Evolutionary conservation across 2,113 vertebrate genomes (phyloP), one percentile per base, ranked within the genome.

Genomic region (Pardalotus punctatus): DNA sequence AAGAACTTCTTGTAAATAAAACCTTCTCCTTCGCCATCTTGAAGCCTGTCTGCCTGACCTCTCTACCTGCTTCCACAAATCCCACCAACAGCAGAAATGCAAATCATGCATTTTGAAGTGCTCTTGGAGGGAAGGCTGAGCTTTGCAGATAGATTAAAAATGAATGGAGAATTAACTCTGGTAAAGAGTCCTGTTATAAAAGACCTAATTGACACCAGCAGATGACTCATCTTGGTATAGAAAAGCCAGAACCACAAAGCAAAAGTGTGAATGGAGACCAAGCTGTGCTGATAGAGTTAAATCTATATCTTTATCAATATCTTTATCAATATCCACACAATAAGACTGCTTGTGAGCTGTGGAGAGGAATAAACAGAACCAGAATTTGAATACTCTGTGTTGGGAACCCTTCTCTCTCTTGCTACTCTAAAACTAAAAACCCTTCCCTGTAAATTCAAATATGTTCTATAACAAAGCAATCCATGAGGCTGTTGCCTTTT

Each of bases 341-440:
- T 3, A 14, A 47, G 2, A 21, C 6, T n/a, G 14, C 9, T 29
- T 5, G 14, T 33, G 56, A 56, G 24, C 27, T 45, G 36, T 20
- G 42, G 16, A 73, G 25, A 57, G 19, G 14, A 86, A 47, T 6
- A 24, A 36, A 27, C 29, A 43, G 36, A 42, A 54, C 14, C n/a
- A n/a, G 20, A 85, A 51, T 4, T 7, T 25, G 11, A 54, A 58
- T 8, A 12, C 2, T 51, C 42, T 14, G 0, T 4, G 6, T 2
- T 23, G 50, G n/a, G 14, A 86, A 29, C 4, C 9, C 9, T 47
- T 64, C 24, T 27, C 20, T 73, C n/a, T 6, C 25, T 61, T 38
- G 6, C 15, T 33, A 4, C 40, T 38, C 45, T 48, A 29, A 60
- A 91, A 48, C 4, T 9, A 18, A 42, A 28, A 36, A 1, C 15